A percentile compares a stretch with the other conserved stretches of the same genome.
Evolutionary conservation across 2,888 invertebrate genomes (phyloP).

Genomic region (Tiphia femorata): DNA sequence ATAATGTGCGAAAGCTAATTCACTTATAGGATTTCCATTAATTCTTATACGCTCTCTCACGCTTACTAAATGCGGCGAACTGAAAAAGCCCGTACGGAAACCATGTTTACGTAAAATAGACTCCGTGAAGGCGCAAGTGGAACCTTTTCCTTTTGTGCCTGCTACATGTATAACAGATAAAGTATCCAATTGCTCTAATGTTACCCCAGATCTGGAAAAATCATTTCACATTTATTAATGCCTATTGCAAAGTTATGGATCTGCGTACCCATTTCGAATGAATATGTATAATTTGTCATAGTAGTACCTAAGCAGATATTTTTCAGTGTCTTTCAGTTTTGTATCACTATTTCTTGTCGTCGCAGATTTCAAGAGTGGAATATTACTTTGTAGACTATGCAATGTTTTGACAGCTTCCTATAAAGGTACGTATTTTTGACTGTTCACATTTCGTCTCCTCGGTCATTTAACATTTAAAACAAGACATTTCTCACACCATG

Average conservation of each 20-base stretch:
- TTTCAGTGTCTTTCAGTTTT: slow-evolving; percentile 71
- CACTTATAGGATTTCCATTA: slow-evolving; percentile 83
- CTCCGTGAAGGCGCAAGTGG: slow-evolving; percentile 94
- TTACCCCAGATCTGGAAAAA: slow-evolving; percentile 74
- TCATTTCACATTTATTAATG: slow-evolving; percentile 8
- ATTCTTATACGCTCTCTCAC: slow-evolving; percentile 93
- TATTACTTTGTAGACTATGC: slow-evolving; percentile 82
- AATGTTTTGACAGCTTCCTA: slow-evolving; percentile 80
- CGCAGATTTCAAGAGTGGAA: slow-evolving; percentile 70
- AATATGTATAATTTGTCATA: neutral
- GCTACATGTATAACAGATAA: slow-evolving; percentile 93
- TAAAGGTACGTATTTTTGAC: slow-evolving; percentile 25
- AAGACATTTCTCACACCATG: neutral
- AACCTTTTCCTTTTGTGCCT: slow-evolving; percentile 98
- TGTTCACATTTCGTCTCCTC: neutral
- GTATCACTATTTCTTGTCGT: slow-evolving; percentile 24
- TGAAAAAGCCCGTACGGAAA: slow-evolving; percentile 92
- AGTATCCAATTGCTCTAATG: slow-evolving; percentile 76
- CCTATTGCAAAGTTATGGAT: neutral
- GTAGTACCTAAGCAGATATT: slow-evolving; percentile 71
- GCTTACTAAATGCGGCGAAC: slow-evolving; percentile 94
- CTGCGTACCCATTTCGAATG: neutral
- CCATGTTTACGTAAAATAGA: slow-evolving; percentile 88
- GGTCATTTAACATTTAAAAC: neutral
- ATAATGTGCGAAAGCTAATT: slow-evolving; percentile 79